Base-by-base conservation (phyloP, 2,888 invertebrate species). In the Ptycholaimellus sp. region DNA sequence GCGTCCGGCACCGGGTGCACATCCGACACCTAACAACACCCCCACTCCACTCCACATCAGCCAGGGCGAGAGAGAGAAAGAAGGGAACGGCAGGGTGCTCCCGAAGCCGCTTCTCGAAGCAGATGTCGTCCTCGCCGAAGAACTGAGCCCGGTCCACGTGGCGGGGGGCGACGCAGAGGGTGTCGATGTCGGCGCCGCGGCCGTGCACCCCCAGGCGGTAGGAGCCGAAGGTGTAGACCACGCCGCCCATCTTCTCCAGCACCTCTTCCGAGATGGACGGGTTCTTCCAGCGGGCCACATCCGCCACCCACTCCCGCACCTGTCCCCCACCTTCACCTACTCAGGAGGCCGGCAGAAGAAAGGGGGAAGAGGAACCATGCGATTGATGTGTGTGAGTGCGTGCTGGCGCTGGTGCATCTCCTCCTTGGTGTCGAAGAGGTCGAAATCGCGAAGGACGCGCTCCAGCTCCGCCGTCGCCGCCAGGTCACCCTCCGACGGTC, bases 141-240 rank as follows among this genome's bases (percentile, higher is more conserved):
- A 93, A 96, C 62, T 99, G 96, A 1, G 69, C 63, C 37, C 96
- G 69, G 53, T 79, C 76, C 44, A 96, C 79, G 61, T 96, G 93
- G 29, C 87, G 69, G 11, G 96, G 96, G 20, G 82, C 90, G 18
- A 99, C 90, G 64, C 90, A 90, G 20, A 99, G 62, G 0, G 93
- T 90, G 67, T 96, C 96, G 52, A 99, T 96, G 68, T 96, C 96
- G 43, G 93, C 93, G 25, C 93, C 93, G 64, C 79, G 75, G 51
- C 83, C 83, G 59, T 90, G 90, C 6, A 93, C 93, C 50, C 96
- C 71, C 16, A 71, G 69, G 35, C 68, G 58, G 59, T 93, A 96
- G 38, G 93, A 93, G 32, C 96, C 96, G 62, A 96, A 99, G n/a
- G 93, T 96, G 58, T 83, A 96, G 42, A 96, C 83, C 65, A 90